A percentile compares a stretch with the other conserved stretches of the same genome.
phyloP scores from a whole-genome alignment of 2,113 vertebrate species.

The Vireo altiloquus region DNA sequence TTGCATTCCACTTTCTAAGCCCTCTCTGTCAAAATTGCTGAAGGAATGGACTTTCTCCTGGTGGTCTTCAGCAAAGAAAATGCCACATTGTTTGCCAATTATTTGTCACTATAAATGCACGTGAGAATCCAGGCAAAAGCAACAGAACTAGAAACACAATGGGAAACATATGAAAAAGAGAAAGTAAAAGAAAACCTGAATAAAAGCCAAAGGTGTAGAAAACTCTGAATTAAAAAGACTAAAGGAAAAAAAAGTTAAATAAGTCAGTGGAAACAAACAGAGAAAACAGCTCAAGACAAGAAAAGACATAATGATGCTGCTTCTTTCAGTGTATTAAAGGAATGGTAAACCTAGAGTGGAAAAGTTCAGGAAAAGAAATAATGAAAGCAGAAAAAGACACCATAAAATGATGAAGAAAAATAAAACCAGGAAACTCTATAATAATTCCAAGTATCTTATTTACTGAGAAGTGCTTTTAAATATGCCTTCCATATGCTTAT shows the following conservation, averaged over 20 bases:
- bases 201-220: neutral
- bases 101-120: neutral
- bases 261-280: neutral
- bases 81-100: neutral
- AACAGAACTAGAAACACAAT: neutral
- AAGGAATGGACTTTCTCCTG: neutral
- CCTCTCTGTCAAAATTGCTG: neutral
- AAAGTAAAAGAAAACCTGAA: neutral
- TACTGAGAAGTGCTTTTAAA: neutral
- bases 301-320: neutral
- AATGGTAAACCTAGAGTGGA: neutral
- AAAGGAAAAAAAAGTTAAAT: neutral
- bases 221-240: neutral
- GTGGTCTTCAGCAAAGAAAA: neutral
- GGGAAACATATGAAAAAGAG: neutral
- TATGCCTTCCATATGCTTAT: slow-evolving; percentile 26
- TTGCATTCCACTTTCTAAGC: neutral
- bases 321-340: neutral
- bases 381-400: neutral
- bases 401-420: neutral
- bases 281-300: neutral
- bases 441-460: slow-evolving; percentile 9
- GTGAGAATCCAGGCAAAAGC: neutral
- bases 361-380: neutral
- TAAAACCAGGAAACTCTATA: neutral